Evolutionary conservation across 2,113 vertebrate genomes (phyloP), one percentile per base, ranked within the genome.

Genomic region (Symphodus melops): DNA sequence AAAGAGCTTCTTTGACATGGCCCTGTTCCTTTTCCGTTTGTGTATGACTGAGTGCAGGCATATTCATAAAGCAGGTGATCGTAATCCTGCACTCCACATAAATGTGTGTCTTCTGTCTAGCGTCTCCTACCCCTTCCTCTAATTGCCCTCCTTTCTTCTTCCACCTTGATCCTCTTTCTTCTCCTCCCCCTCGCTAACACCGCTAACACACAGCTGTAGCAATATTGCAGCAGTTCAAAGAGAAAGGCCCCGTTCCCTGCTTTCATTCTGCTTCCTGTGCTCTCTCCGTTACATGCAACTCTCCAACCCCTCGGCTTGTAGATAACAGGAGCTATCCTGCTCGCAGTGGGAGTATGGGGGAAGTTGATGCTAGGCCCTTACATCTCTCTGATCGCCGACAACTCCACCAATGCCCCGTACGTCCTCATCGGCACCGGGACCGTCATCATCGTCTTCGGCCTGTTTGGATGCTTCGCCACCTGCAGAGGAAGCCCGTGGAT

Each of bases 401-500:
- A 98, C 93, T 98, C 97, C 92, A 99, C 98, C 91, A 99, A 99
- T 85, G 97, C 98, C 28, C 98, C 98, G 16, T 98, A 97, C 5
- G 98, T 99, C 75, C 97, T 99, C 81, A 99, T 98, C 0, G 97
- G 98, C 71, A 99, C 98, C 13, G 98, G 98, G 7, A 98, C 97
- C 58, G 96, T 97, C 72, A 99, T 99, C 74, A 96, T 98, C 9
- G 95, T 99, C 68, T 99, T 99, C 0, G 98, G 98, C 68, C 95
- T 99, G 79, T 99, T 99, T 6, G 98, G 98, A 81, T 99, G 98
- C 93, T 98, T 98, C 25, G 98, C 98, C 84, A 99, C 97, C 42
- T 99, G 98, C 88, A 96, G 97, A 52, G 98, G 98, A 81, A 99
- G 97, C 91, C 97, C 98, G 93, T 99, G 98, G 98, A 99, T 99